Evolutionary conservation across 23 tunicate species (phyloP).

Genomic region (Botrylloides violaceus): DNA sequence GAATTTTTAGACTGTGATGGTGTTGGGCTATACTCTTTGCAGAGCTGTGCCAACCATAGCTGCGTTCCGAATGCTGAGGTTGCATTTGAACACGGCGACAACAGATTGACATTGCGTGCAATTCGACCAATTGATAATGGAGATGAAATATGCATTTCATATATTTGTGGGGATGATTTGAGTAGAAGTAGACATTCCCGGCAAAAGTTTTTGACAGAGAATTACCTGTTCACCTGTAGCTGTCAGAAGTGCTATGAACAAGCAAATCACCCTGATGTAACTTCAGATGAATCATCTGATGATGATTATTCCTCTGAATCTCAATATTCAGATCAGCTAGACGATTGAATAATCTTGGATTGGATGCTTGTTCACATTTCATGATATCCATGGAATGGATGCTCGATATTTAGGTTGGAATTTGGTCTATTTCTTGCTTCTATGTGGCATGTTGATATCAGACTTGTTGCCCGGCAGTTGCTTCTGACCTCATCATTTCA

Average conservation of each 20-base stretch:
- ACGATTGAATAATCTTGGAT: too few relatives aligned
- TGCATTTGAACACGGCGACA: constrained; percentile 47
- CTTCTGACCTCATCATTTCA: too few relatives aligned
- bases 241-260: constrained; percentile 47
- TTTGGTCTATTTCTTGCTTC: too few relatives aligned
- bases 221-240: constrained; percentile 62
- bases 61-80: constrained; percentile 85
- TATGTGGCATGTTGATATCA: too few relatives aligned
- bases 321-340: too few relatives aligned
- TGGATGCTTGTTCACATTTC: too few relatives aligned
- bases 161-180: constrained; percentile 51
- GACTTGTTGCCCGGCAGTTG: too few relatives aligned
- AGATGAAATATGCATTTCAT: constrained; percentile 78
- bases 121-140: constrained; percentile 15
- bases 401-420: too few relatives aligned
- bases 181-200: constrained; percentile 60
- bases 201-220: constrained; percentile 64
- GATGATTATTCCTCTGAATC: neutral
- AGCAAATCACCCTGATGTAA: constrained; percentile 47
- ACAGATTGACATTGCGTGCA: constrained; percentile 23
- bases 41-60: constrained; percentile 90
- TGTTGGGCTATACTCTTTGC: constrained; percentile 52
- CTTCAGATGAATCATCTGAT: constrained; percentile 39
- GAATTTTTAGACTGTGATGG: constrained; percentile 87
- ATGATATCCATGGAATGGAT: too few relatives aligned